A percentile compares a stretch with the other conserved stretches of the same genome.
Evolutionary conservation across 2,888 invertebrate genomes (phyloP).

Genomic region (Prosopocoilus inquinatus): DNA sequence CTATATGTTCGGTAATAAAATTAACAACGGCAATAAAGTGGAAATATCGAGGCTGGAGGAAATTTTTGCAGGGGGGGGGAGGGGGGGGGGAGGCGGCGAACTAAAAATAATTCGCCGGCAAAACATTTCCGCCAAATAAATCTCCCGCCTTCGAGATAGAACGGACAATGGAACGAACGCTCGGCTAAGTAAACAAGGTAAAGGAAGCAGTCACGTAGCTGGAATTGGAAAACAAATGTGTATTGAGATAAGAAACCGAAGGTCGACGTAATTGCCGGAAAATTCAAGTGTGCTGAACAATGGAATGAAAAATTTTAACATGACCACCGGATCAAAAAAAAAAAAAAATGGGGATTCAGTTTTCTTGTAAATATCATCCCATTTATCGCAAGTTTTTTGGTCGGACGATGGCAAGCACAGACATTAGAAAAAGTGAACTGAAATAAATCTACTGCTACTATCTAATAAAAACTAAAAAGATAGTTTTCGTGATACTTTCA

Average conservation of each 20-base stretch:
- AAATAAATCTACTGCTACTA: too few relatives aligned
- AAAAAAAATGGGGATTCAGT: constrained; percentile 1
- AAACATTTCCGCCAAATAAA: constrained; percentile 5
- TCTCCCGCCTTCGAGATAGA: neutral
- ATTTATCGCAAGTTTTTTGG: too few relatives aligned
- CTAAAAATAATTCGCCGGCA: constrained; percentile 11
- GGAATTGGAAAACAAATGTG: constrained; percentile 24
- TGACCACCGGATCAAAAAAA: constrained; percentile 1
- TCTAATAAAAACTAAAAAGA: too few relatives aligned
- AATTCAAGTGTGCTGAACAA: constrained; percentile 15
- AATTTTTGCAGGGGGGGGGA: neutral
- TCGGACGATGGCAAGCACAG: too few relatives aligned
- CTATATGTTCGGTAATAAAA: constrained; percentile 11
- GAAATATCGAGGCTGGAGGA: neutral
- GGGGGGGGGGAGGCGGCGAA: constrained; percentile 7
- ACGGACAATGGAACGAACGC: constrained; percentile 13
- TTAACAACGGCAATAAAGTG: constrained; percentile 18
- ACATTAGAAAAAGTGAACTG: too few relatives aligned
- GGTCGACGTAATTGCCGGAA: constrained; percentile 17
- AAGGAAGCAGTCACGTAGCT: constrained; percentile 18
- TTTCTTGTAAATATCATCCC: too few relatives aligned
- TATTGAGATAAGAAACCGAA: constrained; percentile 19
- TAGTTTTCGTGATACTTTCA: too few relatives aligned
- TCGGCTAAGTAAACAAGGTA: constrained; percentile 15
- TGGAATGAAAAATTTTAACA: constrained; percentile 11